Evolutionary conservation across 1,140 invertebrate genomes (phyloP).

Genomic region (Vanessa tameamea): DNA sequence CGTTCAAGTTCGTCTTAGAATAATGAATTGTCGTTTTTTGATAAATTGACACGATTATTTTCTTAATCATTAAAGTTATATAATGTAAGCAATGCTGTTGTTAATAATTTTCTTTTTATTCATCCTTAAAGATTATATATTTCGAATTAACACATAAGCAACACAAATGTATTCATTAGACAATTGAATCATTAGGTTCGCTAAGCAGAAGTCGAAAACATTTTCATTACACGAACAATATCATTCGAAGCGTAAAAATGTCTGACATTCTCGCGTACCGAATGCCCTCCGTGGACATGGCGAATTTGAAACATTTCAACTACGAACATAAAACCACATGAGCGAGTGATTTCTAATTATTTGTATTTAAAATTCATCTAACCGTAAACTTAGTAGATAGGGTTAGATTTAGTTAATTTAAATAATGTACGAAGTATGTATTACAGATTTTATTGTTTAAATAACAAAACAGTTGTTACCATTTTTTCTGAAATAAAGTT

Average conservation of each 20-base stretch:
- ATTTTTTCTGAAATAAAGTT: no score
- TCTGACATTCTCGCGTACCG: constrained; percentile 18
- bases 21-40: neutral
- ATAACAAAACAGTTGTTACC: no score
- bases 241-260: constrained; percentile 34
- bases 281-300: constrained; percentile 13
- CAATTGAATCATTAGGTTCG: constrained; percentile 15
- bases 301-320: constrained; percentile 16
- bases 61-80: no score
- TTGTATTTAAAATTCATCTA: constrained; percentile 16
- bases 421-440: no score
- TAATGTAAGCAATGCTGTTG: no score
- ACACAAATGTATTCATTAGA: constrained; percentile 27
- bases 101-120: no score
- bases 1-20: no score
- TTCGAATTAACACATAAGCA: neutral
- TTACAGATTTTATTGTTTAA: no score
- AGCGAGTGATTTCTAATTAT: constrained; percentile 13
- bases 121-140: no score
- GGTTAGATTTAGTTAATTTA: neutral
- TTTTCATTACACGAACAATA: constrained; percentile 34
- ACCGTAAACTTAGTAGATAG: neutral
- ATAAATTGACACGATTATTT: neutral
- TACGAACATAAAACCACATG: constrained; percentile 17
- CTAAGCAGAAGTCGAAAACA: constrained; percentile 20